phyloP scores from a whole-genome alignment of 2,113 vertebrate species.

The Spizaetus ornatus region DNA sequence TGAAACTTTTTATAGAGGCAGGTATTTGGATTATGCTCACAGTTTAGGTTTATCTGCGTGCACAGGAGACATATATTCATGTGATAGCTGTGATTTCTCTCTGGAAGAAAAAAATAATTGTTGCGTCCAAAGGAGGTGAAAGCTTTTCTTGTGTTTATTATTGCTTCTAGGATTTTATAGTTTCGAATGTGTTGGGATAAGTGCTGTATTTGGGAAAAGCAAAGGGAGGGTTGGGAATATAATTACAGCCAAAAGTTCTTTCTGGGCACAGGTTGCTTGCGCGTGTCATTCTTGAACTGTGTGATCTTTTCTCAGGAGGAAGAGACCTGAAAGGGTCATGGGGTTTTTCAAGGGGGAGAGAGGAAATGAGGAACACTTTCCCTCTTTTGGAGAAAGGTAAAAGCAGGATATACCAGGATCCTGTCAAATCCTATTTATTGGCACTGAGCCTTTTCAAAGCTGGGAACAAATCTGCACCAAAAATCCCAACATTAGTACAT shows the following conservation, averaged over 20 bases:
- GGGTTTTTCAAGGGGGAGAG: neutral
- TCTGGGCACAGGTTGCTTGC: conserved; percentile 11
- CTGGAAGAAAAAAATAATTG: neutral
- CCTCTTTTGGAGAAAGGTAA: conserved; percentile 54
- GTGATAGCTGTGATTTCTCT: neutral
- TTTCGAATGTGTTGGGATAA: neutral
- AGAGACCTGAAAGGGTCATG: conserved; percentile 31
- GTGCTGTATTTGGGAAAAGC: neutral
- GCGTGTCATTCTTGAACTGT: conserved; percentile 9
- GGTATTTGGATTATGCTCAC: neutral
- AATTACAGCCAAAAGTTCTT: neutral
- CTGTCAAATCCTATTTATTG: conserved; percentile 5
- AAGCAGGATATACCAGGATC: conserved; percentile 59
- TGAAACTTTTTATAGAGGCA: neutral
- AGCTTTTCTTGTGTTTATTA: neutral
- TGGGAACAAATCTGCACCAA: neutral
- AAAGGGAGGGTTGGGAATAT: neutral
- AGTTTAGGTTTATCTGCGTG: neutral
- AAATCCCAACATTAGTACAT: neutral
- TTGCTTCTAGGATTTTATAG: neutral
- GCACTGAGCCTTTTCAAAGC: neutral
- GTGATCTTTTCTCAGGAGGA: conserved; percentile 40
- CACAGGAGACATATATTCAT: neutral
- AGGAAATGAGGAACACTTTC: conserved; percentile 65
- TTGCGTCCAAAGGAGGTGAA: neutral